Evolutionary conservation across 2,888 invertebrate species (phyloP), one percentile per base, ranked within the genome.

Genomic region (Andrena dorsata): DNA sequence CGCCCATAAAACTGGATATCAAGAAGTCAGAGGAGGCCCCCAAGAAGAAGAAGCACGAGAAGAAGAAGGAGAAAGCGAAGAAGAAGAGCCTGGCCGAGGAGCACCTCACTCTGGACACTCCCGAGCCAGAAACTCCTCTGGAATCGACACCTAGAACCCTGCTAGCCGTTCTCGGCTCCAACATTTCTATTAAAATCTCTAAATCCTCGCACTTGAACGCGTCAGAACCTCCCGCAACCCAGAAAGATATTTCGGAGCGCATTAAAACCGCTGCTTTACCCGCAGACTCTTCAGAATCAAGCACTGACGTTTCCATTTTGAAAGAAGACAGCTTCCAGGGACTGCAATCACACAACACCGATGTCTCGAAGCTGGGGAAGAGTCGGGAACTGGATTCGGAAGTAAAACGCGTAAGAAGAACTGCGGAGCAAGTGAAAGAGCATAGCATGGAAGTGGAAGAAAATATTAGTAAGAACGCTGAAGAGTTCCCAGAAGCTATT

Each of bases 51-150:
- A 83, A 65, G 73, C 60, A 64, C 8, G 86, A 86, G 2, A 86
- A 74, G 30, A 80, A 56, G 60, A 63, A 53, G 35, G 58, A 86
- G 41, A 88, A 81, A n/a, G 8, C 41, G 26, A 91, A 87, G 35
- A 93, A 92, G 72, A 90, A 86, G 3, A 91, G 90, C 70, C 76
- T 92, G 23, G 90, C 90, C 0, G 89, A 92, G 0, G 93, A 93
- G 70, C 90, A 92, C 70, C 86, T 92, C 35, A 80, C 66, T 1
- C 68, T 89, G 28, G 82, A 90, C 7, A 86, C 81, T 20, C 72
- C 83, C 0, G 78, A 70, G 2, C 69, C 80, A 0, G 70, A 84
- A 32, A 69, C 49, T 1, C 70, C 32, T 0, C 20, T 30, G 1
- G 61, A 78, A 6, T 58, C 76, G 3, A 60, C 69, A 13, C 23